Evolutionary conservation across 2,113 vertebrate genomes (phyloP).

Genomic region (Crotalus horridus): DNA sequence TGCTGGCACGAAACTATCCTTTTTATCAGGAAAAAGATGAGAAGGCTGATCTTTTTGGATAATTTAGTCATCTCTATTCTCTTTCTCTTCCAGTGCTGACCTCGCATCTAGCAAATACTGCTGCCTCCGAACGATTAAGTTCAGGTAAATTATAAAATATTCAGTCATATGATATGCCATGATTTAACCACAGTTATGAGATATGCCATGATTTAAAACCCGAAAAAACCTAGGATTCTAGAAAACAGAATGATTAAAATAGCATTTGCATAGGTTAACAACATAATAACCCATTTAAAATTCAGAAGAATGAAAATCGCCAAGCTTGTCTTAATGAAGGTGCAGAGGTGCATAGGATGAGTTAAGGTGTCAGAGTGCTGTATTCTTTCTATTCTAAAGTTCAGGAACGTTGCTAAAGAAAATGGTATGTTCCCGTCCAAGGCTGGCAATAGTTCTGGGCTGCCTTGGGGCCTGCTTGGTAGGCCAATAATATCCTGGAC

Average conservation of each 20-base stretch:
- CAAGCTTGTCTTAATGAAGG: background rate
- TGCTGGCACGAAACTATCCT: background rate
- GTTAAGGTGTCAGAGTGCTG: no score
- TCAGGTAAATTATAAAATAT: background rate
- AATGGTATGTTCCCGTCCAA: conserved; percentile 59
- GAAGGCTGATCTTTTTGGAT: background rate
- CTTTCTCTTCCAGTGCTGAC: background rate
- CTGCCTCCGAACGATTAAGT: background rate
- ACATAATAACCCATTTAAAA: background rate
- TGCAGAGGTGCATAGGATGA: no score
- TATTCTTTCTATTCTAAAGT: conserved; percentile 47
- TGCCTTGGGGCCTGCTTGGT: conserved; percentile 58
- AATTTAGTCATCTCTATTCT: background rate
- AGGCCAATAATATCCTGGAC: conserved; percentile 67
- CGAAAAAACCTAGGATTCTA: background rate
- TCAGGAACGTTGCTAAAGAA: conserved; percentile 68
- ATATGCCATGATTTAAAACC: background rate
- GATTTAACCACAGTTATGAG: background rate
- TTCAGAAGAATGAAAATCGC: background rate
- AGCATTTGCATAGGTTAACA: background rate
- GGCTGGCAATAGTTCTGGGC: conserved; percentile 41
- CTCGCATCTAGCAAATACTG: background rate
- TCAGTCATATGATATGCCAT: background rate
- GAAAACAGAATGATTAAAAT: background rate
- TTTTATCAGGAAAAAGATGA: background rate